Evolutionary conservation across 2,113 vertebrate species (phyloP).

Genomic region (Callipepla squamata): DNA sequence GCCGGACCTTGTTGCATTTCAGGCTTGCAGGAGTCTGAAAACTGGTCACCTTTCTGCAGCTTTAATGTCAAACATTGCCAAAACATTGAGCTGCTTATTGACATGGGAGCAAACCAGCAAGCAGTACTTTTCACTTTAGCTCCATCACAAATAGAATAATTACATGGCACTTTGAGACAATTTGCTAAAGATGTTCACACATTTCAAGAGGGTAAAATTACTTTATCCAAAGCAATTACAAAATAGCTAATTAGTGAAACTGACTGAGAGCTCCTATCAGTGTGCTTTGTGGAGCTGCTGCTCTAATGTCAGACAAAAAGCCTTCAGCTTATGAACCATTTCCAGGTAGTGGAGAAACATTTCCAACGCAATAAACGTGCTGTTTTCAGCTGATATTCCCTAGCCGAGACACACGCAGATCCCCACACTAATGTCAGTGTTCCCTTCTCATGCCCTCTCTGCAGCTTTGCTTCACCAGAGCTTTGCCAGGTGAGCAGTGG

Average conservation of each 20-base stretch:
- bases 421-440: not conserved
- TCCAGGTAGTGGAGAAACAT: slow-evolving; percentile 59
- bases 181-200: slow-evolving; percentile 63
- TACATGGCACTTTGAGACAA: slow-evolving; percentile 68
- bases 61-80: not conserved
- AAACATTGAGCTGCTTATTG: slow-evolving; percentile 30
- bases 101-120: slow-evolving; percentile 43
- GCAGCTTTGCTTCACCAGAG: not conserved
- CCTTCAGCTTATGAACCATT: slow-evolving; percentile 49
- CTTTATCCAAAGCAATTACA: slow-evolving; percentile 72
- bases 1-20: not conserved
- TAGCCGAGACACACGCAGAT: not conserved
- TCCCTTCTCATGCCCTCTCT: slow-evolving; percentile 10
- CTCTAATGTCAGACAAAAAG: slow-evolving; percentile 49
- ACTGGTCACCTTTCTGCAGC: not conserved
- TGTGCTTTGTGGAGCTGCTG: slow-evolving; percentile 61
- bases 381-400: not conserved
- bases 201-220: slow-evolving; percentile 69
- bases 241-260: slow-evolving; percentile 75
- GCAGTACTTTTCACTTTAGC: slow-evolving; percentile 40
- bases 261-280: slow-evolving; percentile 63
- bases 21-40: not conserved
- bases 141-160: slow-evolving; percentile 67
- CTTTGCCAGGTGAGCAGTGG: not conserved
- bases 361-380: not conserved